Conservation (phyloP, 2,888 invertebrate genomes). For the Chirona hameri region DNA sequence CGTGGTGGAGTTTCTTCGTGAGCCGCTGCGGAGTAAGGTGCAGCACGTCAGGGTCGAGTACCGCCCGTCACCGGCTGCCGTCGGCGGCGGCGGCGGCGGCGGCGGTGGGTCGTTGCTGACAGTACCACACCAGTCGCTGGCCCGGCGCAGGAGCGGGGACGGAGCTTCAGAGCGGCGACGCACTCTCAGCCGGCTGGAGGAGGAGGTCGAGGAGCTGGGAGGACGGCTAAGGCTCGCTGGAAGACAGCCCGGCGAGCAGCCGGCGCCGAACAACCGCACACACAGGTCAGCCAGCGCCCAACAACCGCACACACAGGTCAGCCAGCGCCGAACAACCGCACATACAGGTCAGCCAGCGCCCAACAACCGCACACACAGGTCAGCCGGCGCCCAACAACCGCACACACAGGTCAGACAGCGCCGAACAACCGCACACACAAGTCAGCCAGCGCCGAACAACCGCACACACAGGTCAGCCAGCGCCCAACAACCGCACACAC, state of each 20-base stretch:
- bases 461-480: too few species aligned
- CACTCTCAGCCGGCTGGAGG: constrained; percentile 3
- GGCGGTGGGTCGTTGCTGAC: background rate
- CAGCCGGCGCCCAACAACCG: too few species aligned
- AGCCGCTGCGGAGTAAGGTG: background rate
- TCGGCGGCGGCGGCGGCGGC: too few species aligned
- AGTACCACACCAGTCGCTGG: background rate
- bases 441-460: too few species aligned
- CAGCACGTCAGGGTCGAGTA: constrained; percentile 12
- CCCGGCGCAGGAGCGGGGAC: background rate
- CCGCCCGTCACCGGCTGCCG: background rate
- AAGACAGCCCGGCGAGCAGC: background rate
- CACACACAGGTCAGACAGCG: too few species aligned
- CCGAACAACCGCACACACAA: too few species aligned
- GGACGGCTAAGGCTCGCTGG: background rate
- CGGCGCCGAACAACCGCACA: background rate
- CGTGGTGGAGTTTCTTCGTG: constrained; percentile 3
- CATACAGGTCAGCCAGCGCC: too few species aligned
- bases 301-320: background rate
- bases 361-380: too few species aligned
- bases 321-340: too few species aligned
- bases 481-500: too few species aligned
- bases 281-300: background rate
- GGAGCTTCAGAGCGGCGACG: background rate
- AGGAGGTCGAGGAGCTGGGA: constrained; percentile 5